Conservation (phyloP, 2,797 vertebrate species). For the Phylloscopus collybita region DNA sequence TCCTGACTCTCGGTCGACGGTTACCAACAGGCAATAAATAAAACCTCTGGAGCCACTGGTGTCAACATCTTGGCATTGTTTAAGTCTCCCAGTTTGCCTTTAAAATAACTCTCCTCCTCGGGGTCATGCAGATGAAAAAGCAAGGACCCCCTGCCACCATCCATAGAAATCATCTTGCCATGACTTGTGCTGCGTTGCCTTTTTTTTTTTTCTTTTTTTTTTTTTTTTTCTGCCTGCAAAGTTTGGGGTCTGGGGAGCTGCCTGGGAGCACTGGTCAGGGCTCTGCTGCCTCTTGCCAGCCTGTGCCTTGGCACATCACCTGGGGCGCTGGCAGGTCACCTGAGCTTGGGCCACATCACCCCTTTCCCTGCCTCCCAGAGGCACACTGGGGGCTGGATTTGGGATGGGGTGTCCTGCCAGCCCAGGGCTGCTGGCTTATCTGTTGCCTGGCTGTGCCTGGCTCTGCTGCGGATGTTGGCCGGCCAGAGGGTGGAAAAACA, state of each 20-base stretch:
- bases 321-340: fast-evolving
- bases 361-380: neutral
- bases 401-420: fast-evolving
- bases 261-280: fast-evolving
- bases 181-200: fast-evolving
- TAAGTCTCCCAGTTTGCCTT: constrained; percentile 58
- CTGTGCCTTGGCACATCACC: fast-evolving
- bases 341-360: neutral
- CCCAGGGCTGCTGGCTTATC: neutral
- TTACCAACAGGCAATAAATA: constrained; percentile 77
- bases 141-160: neutral
- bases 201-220: neutral
- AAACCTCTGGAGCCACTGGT: constrained; percentile 76
- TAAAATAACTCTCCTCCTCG: constrained; percentile 52
- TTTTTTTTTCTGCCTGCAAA: neutral
- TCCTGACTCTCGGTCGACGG: constrained; percentile 12
- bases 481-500: constrained; percentile 41
- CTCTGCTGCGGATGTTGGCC: neutral
- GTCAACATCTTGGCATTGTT: constrained; percentile 76
- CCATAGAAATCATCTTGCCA: neutral
- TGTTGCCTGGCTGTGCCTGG: neutral
- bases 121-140: neutral
- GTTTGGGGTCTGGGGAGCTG: neutral
- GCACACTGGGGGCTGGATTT: neutral
- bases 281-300: neutral